Base-by-base conservation (phyloP, 1,140 invertebrate genomes). In the Anagrus nilaparvatae region DNA sequence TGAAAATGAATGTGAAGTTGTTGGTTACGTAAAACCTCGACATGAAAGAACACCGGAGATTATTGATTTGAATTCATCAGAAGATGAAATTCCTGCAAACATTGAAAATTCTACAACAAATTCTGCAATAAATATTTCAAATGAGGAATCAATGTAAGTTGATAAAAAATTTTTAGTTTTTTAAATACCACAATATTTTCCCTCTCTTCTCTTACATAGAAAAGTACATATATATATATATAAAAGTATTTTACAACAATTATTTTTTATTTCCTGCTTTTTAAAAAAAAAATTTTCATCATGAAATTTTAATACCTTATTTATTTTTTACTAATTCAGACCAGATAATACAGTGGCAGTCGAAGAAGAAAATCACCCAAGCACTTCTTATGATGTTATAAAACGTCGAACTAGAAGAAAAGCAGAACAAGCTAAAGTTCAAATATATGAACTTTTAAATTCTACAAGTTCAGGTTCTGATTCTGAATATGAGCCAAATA, bases 41-140 rank as follows among this genome's bases (percentile, higher is more conserved):
- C 60, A 63, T 34, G 68, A 72, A 45, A 60, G 72, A 40, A 73
- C 73, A 18, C 73, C 75, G 8, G 68, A 69, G 56, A 56, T 71
- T 0, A 69, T 76, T 25, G 59, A 74, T 13, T 32, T 65, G 5
- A 53, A 66, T 14, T 68, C 70, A 4, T 65, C 64, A 5, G 70
- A 70, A 28, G 50, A 49, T 24, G 61, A 54, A 8, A 35, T n/a
- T n/a, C n/a, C 24, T 33, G 19, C 23, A 8, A 43, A 36, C 21
- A 6, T 27, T 27, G 6, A 6, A 27, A 8, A 27, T 27, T 27
- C 24, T 6, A 12, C 12, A 27, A 27, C 6, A 6, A 7, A 16
- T 5, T 16, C 13, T 31, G 25, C 31, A 25, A 19, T 28, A 16
- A 30, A 38, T 32, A 16, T 43, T 37, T 6, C 39, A 37, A 29